A percentile compares a stretch with the other conserved stretches of the same genome.
Conservation (phyloP, 2,113 vertebrate species). For the Sphyrna mokarran region DNA sequence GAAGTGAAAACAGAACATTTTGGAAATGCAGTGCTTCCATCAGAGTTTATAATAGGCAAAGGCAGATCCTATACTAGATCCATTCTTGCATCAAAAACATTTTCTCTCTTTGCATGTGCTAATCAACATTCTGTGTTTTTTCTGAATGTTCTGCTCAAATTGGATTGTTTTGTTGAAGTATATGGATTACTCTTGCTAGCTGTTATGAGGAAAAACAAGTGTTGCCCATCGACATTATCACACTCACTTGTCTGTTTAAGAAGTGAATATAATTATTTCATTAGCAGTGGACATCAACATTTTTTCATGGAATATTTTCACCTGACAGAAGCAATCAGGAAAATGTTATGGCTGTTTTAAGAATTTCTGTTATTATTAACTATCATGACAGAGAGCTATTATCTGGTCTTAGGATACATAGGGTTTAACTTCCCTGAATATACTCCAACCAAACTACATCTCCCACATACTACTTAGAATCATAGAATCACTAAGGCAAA, state of each 20-base stretch:
- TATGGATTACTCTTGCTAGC: not conserved
- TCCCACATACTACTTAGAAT: not conserved
- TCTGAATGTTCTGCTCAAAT: not conserved
- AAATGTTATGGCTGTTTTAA: not conserved
- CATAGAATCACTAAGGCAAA: too few relatives aligned
- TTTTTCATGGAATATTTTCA: not conserved
- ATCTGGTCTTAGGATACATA: not conserved
- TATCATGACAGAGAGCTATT: not conserved
- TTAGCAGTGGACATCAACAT: not conserved
- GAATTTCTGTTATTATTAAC: not conserved
- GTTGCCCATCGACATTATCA: not conserved
- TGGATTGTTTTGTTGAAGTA: not conserved
- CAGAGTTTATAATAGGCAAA: not conserved
- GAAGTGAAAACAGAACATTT: not conserved
- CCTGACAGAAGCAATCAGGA: not conserved
- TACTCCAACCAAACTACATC: not conserved
- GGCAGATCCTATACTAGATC: not conserved
- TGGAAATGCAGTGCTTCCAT: not conserved
- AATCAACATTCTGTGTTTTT: not conserved
- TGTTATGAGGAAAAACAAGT: not conserved
- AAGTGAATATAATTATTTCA: not conserved
- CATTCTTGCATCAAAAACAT: not conserved
- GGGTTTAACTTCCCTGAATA: not conserved
- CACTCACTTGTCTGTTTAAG: not conserved
- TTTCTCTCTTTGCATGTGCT: not conserved